phyloP scores from a whole-genome alignment of 2,888 invertebrate genomes.

The Drosophila lacicola region DNA sequence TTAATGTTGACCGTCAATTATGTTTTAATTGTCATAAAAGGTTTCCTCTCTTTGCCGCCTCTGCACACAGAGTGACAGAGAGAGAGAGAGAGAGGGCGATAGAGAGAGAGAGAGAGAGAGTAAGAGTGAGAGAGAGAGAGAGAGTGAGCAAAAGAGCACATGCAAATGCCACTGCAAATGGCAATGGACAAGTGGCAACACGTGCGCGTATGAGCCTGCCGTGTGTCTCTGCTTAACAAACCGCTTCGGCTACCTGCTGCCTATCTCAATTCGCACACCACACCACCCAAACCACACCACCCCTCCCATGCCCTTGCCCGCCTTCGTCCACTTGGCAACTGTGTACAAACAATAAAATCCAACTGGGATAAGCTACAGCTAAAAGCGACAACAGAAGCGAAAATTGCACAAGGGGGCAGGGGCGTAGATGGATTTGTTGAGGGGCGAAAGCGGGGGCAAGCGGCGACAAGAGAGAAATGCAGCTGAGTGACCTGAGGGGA shows the following conservation, averaged over 20 bases:
- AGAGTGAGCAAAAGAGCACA: conserved; percentile 13
- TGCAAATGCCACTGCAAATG: conserved; percentile 22
- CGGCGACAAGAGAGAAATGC: neutral
- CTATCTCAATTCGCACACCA: neutral
- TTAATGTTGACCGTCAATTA: conserved; percentile 85
- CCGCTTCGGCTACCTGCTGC: neutral
- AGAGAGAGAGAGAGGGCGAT: neutral
- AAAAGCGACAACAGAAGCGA: conserved; percentile 38
- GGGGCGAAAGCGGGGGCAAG: neutral
- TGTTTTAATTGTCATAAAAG: conserved; percentile 85
- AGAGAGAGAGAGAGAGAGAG: neutral
- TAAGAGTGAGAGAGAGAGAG: neutral
- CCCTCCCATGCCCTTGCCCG: neutral
- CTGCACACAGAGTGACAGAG: conserved; percentile 6
- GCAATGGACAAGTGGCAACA: conserved; percentile 42
- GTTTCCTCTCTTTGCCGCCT: conserved; percentile 63
- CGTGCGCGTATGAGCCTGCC: conserved; percentile 27
- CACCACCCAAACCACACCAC: neutral
- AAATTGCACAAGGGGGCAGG: conserved; percentile 14
- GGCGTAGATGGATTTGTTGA: conserved; percentile 14
- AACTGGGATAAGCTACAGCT: conserved; percentile 73
- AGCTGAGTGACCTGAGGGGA: neutral
- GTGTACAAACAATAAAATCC: conserved; percentile 72
- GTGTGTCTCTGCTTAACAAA: neutral
- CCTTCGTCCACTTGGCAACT: neutral